A percentile compares a stretch with the other conserved stretches of the same genome.
phyloP scores from a whole-genome alignment of 2,113 vertebrate species.

The Scophthalmus maximus region DNA sequence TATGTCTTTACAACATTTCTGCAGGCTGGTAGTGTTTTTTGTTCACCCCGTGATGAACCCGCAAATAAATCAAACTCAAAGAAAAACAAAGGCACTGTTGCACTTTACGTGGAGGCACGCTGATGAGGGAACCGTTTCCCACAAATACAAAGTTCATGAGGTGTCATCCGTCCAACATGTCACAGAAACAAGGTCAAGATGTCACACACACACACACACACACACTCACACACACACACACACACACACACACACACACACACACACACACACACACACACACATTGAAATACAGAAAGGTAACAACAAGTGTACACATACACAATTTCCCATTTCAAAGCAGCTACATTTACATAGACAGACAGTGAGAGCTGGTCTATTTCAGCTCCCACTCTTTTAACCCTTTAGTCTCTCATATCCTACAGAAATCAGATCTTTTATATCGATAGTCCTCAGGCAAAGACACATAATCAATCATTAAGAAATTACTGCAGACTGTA shows the following conservation, averaged over 20 bases:
- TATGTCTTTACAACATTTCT: conserved; percentile 44
- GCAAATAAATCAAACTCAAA: conserved; percentile 52
- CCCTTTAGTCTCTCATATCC: neutral
- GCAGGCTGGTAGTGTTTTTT: conserved; percentile 33
- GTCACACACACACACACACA: neutral
- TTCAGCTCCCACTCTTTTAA: neutral
- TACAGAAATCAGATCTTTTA: neutral
- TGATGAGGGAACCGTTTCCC: conserved; percentile 4
- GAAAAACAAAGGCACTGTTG: conserved; percentile 5
- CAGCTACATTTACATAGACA: neutral
- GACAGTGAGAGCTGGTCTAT: neutral
- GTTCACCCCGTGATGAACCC: conserved; percentile 26
- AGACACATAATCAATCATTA: neutral
- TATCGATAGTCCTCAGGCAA: neutral
- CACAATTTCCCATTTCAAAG: neutral
- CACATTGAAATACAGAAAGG: neutral
- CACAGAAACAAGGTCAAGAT: conserved; percentile 14
- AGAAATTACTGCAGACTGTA: conserved; percentile 27
- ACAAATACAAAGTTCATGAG: conserved; percentile 20
- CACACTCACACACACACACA: neutral
- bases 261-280: neutral
- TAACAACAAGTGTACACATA: neutral
- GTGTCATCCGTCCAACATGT: conserved; percentile 1
- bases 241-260: conserved; percentile 18
- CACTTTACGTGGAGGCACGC: conserved; percentile 13